A percentile compares a stretch with the other conserved stretches of the same genome.
Conservation (phyloP, 1,140 invertebrate species). For the Panulirus ornatus region DNA sequence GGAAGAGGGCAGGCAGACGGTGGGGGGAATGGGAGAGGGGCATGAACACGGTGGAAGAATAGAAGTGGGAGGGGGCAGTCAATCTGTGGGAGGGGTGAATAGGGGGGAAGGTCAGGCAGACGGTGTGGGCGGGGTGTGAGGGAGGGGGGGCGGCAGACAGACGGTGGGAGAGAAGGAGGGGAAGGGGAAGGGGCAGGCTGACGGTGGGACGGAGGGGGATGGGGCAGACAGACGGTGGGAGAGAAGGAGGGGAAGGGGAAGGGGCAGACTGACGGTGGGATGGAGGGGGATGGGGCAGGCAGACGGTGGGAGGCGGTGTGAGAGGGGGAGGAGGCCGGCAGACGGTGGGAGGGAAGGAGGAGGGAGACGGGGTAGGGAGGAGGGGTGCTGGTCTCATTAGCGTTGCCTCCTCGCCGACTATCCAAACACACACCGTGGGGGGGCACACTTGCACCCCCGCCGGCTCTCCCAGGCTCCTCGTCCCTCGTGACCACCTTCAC, state of each 20-base stretch:
- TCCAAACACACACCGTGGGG: slow-evolving; percentile 69
- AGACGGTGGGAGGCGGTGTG: background rate
- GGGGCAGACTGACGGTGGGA: background rate
- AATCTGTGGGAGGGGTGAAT: background rate
- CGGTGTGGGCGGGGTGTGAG: background rate
- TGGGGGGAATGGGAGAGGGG: background rate
- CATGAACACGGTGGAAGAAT: background rate
- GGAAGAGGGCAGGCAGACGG: background rate
- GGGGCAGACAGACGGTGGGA: background rate
- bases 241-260: background rate
- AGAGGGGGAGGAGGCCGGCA: background rate
- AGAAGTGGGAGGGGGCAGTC: background rate
- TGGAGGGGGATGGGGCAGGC: background rate
- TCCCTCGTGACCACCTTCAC: background rate
- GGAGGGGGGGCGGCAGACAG: background rate
- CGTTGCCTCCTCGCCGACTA: slow-evolving; percentile 63
- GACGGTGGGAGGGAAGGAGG: background rate
- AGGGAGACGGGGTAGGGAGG: background rate
- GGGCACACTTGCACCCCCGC: slow-evolving; percentile 1
- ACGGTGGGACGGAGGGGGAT: background rate
- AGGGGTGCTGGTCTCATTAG: slow-evolving; percentile 48
- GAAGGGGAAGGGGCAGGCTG: background rate
- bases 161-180: background rate
- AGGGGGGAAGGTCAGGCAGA: background rate
- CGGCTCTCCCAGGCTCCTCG: background rate